Base-by-base conservation (phyloP, 2,888 invertebrate genomes). In the Melieria crassipennis region DNA sequence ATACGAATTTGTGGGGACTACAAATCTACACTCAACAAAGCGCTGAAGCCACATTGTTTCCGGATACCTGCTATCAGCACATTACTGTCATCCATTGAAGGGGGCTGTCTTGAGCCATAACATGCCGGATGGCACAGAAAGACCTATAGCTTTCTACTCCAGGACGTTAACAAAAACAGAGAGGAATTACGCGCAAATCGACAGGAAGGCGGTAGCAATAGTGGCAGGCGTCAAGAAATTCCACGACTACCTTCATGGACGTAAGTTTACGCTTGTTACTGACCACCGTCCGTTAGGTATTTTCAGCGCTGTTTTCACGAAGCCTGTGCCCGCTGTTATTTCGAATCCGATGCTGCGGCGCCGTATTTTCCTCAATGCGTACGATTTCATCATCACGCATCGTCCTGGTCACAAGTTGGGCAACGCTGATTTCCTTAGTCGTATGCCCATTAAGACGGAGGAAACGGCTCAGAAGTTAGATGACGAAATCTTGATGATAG, bases 11-110 rank as follows among this genome's bases (percentile, higher is more conserved):
- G 80, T 64, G 78, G 79, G 1, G 79, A 80, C 67, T 80, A 79
- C 50, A 75, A 75, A 13, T 70, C 71, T 2, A 85, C 83, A 0
- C 16, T 85, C 7, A 85, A 85, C 74, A 76, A 76, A 9, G 66
- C 72, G 45, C 58, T 82, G 1, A 73, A 73, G 60, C 74, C 79
- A 4, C 77, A 79, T 67, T 72, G 68, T 66, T 76, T 79, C 65
- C 79, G 79, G 65, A 76, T 76, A 64, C 75, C 75, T 45, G 67
- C 73, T 0, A 65, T 75, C 4, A 75, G 11, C 16, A 72, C 71
- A 1, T 62, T 76, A 3, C 66, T 76, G 11, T 63, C 67, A 13
- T 69, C 50, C 50, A 79, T 81, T 56, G 70, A 71, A 67, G 81
- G 79, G 55, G 1, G 69, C 64, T 4, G 64, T 64, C 3, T 13